Evolutionary conservation across 1,140 invertebrate genomes (phyloP), one percentile per base, ranked within the genome.

Genomic region (Latrodectus geometricus): DNA sequence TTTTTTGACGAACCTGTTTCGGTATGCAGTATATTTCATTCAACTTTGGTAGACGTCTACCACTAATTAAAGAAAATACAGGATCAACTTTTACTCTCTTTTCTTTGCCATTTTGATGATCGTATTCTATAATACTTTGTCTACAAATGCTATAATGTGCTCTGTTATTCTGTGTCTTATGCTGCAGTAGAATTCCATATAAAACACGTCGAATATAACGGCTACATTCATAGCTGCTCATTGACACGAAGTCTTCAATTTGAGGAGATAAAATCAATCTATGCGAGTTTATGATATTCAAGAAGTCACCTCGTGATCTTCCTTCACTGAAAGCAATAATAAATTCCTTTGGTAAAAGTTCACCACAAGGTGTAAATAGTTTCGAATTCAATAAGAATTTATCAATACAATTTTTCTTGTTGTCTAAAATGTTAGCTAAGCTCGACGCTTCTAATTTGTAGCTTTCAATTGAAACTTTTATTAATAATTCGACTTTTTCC

Each of bases 261-360:
- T 96, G 95, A 15, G 94, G 93, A 48, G 92, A 92, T 87, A 94
- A 94, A 87, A 96, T 93, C 89, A 94, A 94, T 68, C 94, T 91
- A 86, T 93, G 93, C 68, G 94, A 91, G 21, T 92, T 92, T 69
- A 94, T 89, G 1, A 95, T 92, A 90, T 96, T 95, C 61, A 96
- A 92, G 88, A 95, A 94, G 88, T 92, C 93, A 4, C 92, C 89
- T 2, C 95, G 93, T 86, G 95, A 92, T 49, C 91, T 88, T 4
- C 93, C 94, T 8, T 90, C 90, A 78, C 93, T 92, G 83, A 94
- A 93, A 83, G 93, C 92, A 12, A 93, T 89, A 4, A 93, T 89
- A 90, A 96, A 94, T 94, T 94, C 95, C 7, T 87, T 79, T 20
- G 95, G 94, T 87, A 91, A 72, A 9, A 12, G 5, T 9, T 88